Percentiles rank a stretch among this genome's conserved stretches.
Evolutionary conservation across 2,888 invertebrate genomes (phyloP).

Genomic region (Archips crataeganus): DNA sequence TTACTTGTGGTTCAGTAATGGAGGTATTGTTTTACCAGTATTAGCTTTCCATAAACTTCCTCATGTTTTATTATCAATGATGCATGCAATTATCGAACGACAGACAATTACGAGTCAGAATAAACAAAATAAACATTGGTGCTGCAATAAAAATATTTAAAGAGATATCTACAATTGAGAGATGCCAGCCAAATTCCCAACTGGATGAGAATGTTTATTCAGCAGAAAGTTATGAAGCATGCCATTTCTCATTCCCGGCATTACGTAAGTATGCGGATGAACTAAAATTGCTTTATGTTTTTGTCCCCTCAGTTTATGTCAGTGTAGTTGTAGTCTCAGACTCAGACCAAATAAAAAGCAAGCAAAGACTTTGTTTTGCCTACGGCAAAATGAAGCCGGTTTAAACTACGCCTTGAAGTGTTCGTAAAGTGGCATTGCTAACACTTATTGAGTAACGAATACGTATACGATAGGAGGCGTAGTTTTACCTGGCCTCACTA

Average conservation of each 20-base stretch:
- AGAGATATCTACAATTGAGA: not conserved
- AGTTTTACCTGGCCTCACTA: no score
- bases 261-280: constrained; percentile 6
- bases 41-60: constrained; percentile 61
- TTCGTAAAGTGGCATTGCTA: no score
- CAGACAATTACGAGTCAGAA: not conserved
- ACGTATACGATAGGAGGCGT: no score
- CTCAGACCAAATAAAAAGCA: no score
- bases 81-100: constrained; percentile 5
- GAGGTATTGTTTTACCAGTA: constrained; percentile 53
- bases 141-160: constrained; percentile 3
- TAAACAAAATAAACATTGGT: not conserved
- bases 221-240: constrained; percentile 17
- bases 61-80: constrained; percentile 42
- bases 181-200: not conserved
- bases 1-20: constrained; percentile 70
- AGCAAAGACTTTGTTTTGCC: no score
- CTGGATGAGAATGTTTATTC: constrained; percentile 2
- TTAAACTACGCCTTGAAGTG: no score
- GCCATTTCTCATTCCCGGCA: constrained; percentile 15
- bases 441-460: no score
- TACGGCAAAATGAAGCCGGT: no score
- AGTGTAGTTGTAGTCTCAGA: no score
- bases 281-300: constrained; percentile 8
- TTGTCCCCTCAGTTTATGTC: not conserved